phyloP scores from a whole-genome alignment of 2,888 invertebrate species.

The Eupithecia abbreviata region DNA sequence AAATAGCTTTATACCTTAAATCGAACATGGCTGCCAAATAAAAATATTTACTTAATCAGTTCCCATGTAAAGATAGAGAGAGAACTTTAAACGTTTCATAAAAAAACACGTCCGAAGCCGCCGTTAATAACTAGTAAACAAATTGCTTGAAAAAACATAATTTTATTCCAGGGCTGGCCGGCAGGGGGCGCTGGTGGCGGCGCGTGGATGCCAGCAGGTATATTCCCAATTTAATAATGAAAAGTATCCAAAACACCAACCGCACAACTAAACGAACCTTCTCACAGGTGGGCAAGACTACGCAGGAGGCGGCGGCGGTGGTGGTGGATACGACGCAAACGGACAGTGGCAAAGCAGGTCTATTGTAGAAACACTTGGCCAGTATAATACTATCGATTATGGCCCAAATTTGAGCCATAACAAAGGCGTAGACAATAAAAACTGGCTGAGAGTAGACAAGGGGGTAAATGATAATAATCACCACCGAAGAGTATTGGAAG shows the following conservation, averaged over 20 bases:
- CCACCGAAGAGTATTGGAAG: conserved; percentile 5
- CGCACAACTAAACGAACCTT: conserved; percentile 46
- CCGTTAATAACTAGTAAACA: background rate
- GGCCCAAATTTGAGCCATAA: conserved; percentile 46
- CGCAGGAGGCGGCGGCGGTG: conserved; percentile 51
- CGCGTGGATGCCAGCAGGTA: conserved; percentile 80
- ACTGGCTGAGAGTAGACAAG: conserved; percentile 28
- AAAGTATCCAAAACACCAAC: conserved; percentile 33
- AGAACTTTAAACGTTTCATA: too few relatives aligned
- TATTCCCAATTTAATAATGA: conserved; percentile 60
- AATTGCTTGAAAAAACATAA: background rate
- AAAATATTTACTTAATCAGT: too few relatives aligned
- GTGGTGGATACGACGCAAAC: conserved; percentile 72
- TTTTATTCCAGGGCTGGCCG: conserved; percentile 64
- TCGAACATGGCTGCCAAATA: too few relatives aligned
- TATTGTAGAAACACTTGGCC: conserved; percentile 55
- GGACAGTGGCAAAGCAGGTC: conserved; percentile 80
- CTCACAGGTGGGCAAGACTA: conserved; percentile 74
- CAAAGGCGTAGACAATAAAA: conserved; percentile 47
- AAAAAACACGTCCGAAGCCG: too few relatives aligned
- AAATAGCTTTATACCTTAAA: too few relatives aligned
- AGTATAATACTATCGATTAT: conserved; percentile 52
- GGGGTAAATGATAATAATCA: background rate
- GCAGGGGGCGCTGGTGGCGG: conserved; percentile 76
- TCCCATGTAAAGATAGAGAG: too few relatives aligned